These are phyloP conservation scores for Torymus texanus DNA, from an alignment of 2,888 invertebrate genomes.

Conservation along the genomic window DNA sequence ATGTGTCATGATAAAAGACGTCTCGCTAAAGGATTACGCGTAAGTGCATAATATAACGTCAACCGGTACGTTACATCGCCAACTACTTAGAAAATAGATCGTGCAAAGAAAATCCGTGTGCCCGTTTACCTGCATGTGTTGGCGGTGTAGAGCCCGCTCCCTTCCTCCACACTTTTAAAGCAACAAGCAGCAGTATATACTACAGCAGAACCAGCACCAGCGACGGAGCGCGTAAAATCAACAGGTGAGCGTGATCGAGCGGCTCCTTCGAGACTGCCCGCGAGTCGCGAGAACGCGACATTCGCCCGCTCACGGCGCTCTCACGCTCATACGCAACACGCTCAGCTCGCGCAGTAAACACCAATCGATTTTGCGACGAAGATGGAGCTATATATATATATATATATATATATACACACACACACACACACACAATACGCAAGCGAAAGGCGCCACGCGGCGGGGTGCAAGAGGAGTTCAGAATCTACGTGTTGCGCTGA, in stretches of 20 bases:
- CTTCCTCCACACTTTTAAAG: constrained; percentile 1
- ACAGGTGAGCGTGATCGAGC: constrained; percentile 26
- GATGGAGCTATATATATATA: neutral
- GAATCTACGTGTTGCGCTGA: too few species aligned
- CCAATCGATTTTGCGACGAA: constrained; percentile 27
- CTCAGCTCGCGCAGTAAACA: neutral
- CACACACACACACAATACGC: too few species aligned
- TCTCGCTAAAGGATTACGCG: too few species aligned
- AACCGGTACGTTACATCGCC: too few species aligned
- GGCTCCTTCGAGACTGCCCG: constrained; percentile 27
- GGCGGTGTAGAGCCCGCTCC: neutral
- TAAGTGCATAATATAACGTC: too few species aligned
- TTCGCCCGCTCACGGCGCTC: neutral
- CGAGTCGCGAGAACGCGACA: neutral
- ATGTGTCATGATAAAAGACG: too few species aligned
- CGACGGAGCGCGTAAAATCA: constrained; percentile 14
- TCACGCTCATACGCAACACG: too few species aligned
- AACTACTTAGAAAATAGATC: too few species aligned
- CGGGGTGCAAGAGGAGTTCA: too few species aligned
- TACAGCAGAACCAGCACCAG: too few species aligned
- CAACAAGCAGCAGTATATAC: constrained; percentile 30
- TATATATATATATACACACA: too few species aligned
- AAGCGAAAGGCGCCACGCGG: too few species aligned
- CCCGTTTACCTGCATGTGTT: constrained; percentile 33
- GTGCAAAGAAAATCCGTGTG: neutral